Evolutionary conservation across 1,140 invertebrate species (phyloP), one percentile per base, ranked within the genome.

Genomic region (Ptiloglossa arizonensis): DNA sequence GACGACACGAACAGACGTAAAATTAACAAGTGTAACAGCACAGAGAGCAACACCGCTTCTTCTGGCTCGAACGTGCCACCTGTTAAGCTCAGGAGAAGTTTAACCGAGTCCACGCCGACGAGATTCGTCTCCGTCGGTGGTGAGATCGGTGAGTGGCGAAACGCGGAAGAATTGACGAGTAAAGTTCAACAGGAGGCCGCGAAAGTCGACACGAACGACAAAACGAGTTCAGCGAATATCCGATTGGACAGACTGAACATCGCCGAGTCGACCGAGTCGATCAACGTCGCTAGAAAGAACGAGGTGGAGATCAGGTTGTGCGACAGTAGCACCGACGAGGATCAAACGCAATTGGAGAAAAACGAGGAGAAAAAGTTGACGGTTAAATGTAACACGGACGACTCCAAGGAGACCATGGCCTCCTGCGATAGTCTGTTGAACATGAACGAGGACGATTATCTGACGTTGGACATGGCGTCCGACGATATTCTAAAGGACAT

Each of bases 401-500:
- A 84, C 11, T 29, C 68, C 5, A 70, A 83, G 52, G 73, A 44
- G 2, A 57, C 8, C 11, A 11, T 29, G 24, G 19, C 77, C 24
- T 69, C 80, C 8, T 71, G 70, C 13, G 64, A 63, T 3, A 63
- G 32, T 52, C 35, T 79, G 5, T 27, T 80, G 41, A 76, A 46
- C 5, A 35, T 59, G 11, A 82, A 71, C 32, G 86, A 87, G 2
- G 87, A 87, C 0, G 88, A 90, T 17, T 87, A 87, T 57, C 13
- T 89, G 15, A 85, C 74, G 3, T 11, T 89, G 5, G 87, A 88
- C 22, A 72, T 86, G 6, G 80, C 82, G n/a, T 86, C 87, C 5
- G 91, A 92, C 27, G 91, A 92, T 74, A 92, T 93, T 27, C 80
- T 93, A 8, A 89, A 90, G 68, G 92, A 93, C 60, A 93, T 93